A percentile compares a stretch with the other conserved stretches of the same genome.
Evolutionary conservation across 1,140 invertebrate genomes (phyloP).

Genomic region (Leptopilina clavipes): DNA sequence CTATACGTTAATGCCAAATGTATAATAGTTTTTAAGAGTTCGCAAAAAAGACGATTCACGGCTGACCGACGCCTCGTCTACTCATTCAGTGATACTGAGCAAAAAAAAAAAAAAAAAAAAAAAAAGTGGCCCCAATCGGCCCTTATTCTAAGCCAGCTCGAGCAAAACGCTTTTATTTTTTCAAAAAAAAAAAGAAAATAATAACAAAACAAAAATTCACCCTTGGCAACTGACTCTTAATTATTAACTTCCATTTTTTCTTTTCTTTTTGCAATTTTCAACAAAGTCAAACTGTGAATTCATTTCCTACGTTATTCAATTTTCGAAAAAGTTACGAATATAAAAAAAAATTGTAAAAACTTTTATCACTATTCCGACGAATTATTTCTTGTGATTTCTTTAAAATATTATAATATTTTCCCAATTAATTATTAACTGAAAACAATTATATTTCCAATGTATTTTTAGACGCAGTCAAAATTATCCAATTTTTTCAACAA

Average conservation of each 20-base stretch:
- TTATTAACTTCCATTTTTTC: background rate
- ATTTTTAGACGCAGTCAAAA: too few relatives aligned
- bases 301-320: too few relatives aligned
- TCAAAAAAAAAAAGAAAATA: slow-evolving; percentile 25
- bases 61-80: slow-evolving; percentile 25
- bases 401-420: too few relatives aligned
- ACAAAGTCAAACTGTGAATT: background rate
- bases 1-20: slow-evolving; percentile 75
- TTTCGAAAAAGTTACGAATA: too few relatives aligned
- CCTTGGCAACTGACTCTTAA: slow-evolving; percentile 2
- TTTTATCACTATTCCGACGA: too few relatives aligned
- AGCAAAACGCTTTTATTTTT: slow-evolving; percentile 45
- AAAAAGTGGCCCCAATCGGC: slow-evolving; percentile 22
- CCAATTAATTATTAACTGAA: too few relatives aligned
- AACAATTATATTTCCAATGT: too few relatives aligned
- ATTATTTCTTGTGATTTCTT: too few relatives aligned
- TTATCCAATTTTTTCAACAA: too few relatives aligned
- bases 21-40: slow-evolving; percentile 71
- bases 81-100: slow-evolving; percentile 30
- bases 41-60: slow-evolving; percentile 25
- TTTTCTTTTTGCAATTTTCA: background rate
- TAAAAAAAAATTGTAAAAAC: too few relatives aligned
- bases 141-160: slow-evolving; percentile 46
- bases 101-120: background rate
- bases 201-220: background rate